These are phyloP conservation scores for Indri indri DNA, from an alignment of 2,113 vertebrate genomes.

Conservation along the genomic window DNA sequence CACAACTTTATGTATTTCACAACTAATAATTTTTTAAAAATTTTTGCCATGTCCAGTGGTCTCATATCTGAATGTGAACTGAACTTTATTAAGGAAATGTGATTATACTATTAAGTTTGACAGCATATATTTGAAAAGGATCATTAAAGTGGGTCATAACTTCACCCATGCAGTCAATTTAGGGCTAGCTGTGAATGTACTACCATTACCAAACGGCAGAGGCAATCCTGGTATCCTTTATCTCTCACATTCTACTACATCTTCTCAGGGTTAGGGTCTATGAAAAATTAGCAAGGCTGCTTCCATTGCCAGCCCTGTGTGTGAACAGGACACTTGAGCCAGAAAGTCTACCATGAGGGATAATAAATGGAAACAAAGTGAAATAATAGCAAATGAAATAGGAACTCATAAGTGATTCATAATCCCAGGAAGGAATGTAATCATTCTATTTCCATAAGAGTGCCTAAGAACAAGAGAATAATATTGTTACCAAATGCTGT, in stretches of 20 bases:
- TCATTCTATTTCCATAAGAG: neutral
- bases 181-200: neutral
- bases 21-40: neutral
- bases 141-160: neutral
- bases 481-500: neutral
- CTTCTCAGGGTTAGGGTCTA: neutral
- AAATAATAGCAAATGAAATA: neutral
- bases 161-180: neutral
- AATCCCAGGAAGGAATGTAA: neutral
- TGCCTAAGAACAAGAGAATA: neutral
- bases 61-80: neutral
- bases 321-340: neutral
- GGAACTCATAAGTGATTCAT: neutral
- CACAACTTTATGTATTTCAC: neutral
- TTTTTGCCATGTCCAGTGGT: neutral
- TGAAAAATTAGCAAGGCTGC: neutral
- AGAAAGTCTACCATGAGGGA: neutral
- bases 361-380: neutral
- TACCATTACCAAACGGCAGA: neutral
- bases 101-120: neutral
- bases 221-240: neutral
- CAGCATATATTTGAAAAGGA: neutral
- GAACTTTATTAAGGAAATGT: neutral
- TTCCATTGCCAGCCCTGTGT: neutral
- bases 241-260: neutral